A percentile compares a stretch with the other conserved stretches of the same genome.
These are phyloP conservation scores for Asobara japonica DNA, from an alignment of 1,140 invertebrate species.

Conservation along the genomic window DNA sequence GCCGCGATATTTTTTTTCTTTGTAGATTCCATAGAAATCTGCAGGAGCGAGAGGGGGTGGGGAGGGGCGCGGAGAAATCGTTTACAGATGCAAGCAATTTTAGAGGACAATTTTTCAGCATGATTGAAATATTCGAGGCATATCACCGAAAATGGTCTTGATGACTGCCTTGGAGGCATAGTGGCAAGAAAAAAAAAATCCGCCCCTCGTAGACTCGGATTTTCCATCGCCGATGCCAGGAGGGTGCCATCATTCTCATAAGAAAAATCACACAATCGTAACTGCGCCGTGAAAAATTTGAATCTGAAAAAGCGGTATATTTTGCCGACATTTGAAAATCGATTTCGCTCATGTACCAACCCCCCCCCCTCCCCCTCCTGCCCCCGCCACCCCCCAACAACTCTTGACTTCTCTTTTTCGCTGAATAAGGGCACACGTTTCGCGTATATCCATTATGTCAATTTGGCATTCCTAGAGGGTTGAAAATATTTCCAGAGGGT, in stretches of 20 bases:
- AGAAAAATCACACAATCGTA: conserved; percentile 4
- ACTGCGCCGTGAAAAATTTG: neutral
- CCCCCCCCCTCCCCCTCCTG: neutral
- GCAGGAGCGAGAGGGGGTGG: too few relatives aligned
- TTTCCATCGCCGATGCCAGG: neutral
- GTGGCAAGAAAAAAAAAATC: neutral
- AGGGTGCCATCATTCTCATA: neutral
- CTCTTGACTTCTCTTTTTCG: conserved; percentile 8
- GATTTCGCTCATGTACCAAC: conserved; percentile 18
- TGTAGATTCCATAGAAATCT: too few relatives aligned
- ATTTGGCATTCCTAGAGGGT: conserved; percentile 16
- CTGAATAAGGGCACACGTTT: conserved; percentile 6
- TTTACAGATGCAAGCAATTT: too few relatives aligned
- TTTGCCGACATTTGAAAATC: conserved; percentile 16
- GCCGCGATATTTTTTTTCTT: too few relatives aligned
- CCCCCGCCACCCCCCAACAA: too few relatives aligned
- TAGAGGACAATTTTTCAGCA: neutral
- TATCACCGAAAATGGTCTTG: neutral
- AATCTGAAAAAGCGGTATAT: conserved; percentile 12
- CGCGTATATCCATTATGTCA: conserved; percentile 31
- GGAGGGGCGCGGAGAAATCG: too few relatives aligned
- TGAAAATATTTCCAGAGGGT: conserved; percentile 6
- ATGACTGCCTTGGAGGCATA: conserved; percentile 2
- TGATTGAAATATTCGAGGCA: neutral
- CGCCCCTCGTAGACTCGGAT: neutral